Evolutionary conservation across 1,140 invertebrate genomes (phyloP).

Genomic region (Pseudomyrmex sp.): DNA sequence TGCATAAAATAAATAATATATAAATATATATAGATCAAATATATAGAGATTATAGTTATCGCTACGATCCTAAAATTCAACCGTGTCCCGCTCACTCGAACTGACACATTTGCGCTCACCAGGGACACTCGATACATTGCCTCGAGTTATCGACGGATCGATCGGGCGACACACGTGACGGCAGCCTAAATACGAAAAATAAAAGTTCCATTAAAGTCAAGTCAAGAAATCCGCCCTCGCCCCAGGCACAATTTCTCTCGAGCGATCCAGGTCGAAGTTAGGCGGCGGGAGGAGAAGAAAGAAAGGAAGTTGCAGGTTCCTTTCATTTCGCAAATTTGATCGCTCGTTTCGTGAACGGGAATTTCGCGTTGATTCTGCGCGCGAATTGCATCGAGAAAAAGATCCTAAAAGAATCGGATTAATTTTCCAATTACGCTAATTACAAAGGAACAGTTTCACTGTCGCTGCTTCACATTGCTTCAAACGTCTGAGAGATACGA

Average conservation of each 20-base stretch:
- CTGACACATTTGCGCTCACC: neutral
- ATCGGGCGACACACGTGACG: slow-evolving; percentile 11
- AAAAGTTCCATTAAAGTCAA: slow-evolving; percentile 43
- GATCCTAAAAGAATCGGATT: neutral
- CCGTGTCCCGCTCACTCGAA: neutral
- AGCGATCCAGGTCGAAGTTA: slow-evolving; percentile 78
- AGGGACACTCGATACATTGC: slow-evolving; percentile 2
- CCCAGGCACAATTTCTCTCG: slow-evolving; percentile 81
- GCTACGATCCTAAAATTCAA: neutral
- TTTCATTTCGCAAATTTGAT: slow-evolving; percentile 50
- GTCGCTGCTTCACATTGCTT: neutral
- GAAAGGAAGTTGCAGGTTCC: slow-evolving; percentile 43
- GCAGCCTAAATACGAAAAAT: slow-evolving; percentile 21
- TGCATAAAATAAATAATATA: too few relatives aligned
- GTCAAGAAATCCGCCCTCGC: slow-evolving; percentile 77
- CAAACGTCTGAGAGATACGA: neutral
- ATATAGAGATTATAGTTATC: neutral
- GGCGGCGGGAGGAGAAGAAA: slow-evolving; percentile 44
- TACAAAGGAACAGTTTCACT: neutral
- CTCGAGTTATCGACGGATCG: slow-evolving; percentile 45
- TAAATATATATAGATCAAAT: neutral
- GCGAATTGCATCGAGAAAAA: neutral
- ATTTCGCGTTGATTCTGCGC: neutral
- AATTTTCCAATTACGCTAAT: neutral
- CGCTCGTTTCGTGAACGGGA: neutral